These are phyloP conservation scores for Saccopteryx bilineata DNA, from an alignment of 2,113 vertebrate genomes.

Conservation along the genomic window DNA sequence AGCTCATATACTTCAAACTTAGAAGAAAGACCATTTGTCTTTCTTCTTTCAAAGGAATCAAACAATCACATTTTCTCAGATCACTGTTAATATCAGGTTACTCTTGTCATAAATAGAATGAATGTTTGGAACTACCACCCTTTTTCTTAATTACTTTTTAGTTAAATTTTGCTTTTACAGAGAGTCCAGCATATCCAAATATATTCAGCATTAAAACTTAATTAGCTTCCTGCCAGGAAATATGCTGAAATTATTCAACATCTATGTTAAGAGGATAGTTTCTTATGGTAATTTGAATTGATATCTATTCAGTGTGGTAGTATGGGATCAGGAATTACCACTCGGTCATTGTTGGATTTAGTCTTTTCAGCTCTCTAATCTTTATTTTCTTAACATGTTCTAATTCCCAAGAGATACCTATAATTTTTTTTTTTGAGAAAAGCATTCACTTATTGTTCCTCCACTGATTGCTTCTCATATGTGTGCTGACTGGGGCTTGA, in stretches of 20 bases:
- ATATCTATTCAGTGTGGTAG: conserved; percentile 55
- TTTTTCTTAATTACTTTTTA: conserved; percentile 59
- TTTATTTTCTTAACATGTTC: background rate
- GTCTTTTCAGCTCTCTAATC: background rate
- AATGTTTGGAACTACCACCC: conserved; percentile 68
- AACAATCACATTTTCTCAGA: conserved; percentile 28
- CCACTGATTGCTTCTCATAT: too few relatives aligned
- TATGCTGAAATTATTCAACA: conserved; percentile 46
- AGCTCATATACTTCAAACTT: conserved; percentile 46
- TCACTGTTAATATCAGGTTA: conserved; percentile 70
- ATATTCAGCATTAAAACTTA: conserved; percentile 72
- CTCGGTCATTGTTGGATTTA: conserved; percentile 44
- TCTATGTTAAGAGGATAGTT: conserved; percentile 36
- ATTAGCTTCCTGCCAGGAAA: conserved; percentile 58
- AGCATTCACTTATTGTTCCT: too few relatives aligned
- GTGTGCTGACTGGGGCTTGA: too few relatives aligned
- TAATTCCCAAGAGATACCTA: conserved; percentile 27
- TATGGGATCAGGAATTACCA: conserved; percentile 49
- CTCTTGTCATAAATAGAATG: conserved; percentile 53
- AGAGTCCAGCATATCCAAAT: conserved; percentile 21
- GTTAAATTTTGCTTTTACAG: conserved; percentile 75
- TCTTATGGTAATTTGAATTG: conserved; percentile 49
- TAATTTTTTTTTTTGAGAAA: background rate
- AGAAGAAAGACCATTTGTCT: conserved; percentile 62
- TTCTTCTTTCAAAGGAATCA: conserved; percentile 72